Percentiles rank a stretch among this genome's conserved stretches.
Evolutionary conservation across 2,888 invertebrate species (phyloP).

Genomic region (Xestoiulus laeticollis): DNA sequence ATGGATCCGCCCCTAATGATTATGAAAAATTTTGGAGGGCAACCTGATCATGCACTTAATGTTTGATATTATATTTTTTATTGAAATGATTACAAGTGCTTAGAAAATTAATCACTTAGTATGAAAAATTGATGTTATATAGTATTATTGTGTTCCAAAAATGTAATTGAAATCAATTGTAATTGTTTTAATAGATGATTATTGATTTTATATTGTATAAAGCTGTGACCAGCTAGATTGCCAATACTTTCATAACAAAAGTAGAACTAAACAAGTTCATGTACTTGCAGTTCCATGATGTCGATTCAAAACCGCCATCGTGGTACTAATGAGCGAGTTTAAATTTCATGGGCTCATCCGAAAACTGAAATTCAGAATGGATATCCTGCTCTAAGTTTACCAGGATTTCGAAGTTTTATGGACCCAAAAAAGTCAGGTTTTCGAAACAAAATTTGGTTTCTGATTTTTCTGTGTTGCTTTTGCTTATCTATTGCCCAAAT

Average conservation of each 20-base stretch:
- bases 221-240: no score
- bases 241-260: not conserved
- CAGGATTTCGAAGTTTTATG: slow-evolving; percentile 47
- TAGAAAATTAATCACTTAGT: not conserved
- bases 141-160: not conserved
- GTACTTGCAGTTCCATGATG: not conserved
- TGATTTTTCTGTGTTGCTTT: slow-evolving; percentile 30
- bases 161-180: not conserved
- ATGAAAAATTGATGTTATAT: not conserved
- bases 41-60: no score
- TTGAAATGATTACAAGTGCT: not conserved
- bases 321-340: not conserved
- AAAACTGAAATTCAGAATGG: not conserved
- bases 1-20: no score
- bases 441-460: slow-evolving; percentile 42
- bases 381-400: slow-evolving; percentile 15
- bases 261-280: no score
- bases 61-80: no score
- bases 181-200: not conserved
- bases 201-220: not conserved
- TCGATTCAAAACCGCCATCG: not conserved
- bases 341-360: not conserved
- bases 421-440: not conserved
- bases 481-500: slow-evolving; percentile 28
- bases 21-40: no score